Conservation (phyloP, 2,888 invertebrate genomes). For the Pyrrhosoma nymphula region DNA sequence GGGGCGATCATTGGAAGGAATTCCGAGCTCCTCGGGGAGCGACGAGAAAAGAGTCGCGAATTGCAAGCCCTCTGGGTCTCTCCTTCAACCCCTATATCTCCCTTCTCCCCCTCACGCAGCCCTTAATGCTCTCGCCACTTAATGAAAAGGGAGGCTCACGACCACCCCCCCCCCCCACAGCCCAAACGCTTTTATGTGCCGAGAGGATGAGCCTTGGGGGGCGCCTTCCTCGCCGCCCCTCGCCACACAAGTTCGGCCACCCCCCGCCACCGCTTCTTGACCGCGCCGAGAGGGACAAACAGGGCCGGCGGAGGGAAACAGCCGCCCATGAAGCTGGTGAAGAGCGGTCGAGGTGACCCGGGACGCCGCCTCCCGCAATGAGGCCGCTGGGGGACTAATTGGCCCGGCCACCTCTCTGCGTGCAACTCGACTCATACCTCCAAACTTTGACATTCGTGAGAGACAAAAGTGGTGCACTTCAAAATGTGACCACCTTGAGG, state of each 20-base stretch:
- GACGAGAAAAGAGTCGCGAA: not conserved
- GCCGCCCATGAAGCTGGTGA: too few species aligned
- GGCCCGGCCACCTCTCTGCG: too few species aligned
- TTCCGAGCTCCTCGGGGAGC: not conserved
- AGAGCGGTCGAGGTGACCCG: too few species aligned
- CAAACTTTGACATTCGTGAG: too few species aligned
- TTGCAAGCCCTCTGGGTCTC: not conserved
- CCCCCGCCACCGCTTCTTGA: not conserved
- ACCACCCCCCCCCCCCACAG: not conserved
- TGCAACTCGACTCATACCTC: too few species aligned
- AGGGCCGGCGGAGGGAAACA: not conserved
- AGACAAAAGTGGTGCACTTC: too few species aligned
- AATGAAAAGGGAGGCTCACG: constrained; percentile 25
- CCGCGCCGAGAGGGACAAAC: not conserved
- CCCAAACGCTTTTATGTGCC: not conserved
- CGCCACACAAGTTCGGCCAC: not conserved
- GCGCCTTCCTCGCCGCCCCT: constrained; percentile 12
- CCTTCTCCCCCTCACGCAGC: not conserved
- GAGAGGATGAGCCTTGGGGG: not conserved
- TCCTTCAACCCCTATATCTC: not conserved
- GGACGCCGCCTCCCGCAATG: too few species aligned
- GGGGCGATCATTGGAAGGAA: not conserved
- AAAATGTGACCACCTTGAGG: too few species aligned
- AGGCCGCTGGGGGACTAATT: too few species aligned
- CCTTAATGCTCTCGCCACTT: constrained; percentile 51